Base-by-base conservation (phyloP, 2,888 invertebrate species). In the Philaethria dido region DNA sequence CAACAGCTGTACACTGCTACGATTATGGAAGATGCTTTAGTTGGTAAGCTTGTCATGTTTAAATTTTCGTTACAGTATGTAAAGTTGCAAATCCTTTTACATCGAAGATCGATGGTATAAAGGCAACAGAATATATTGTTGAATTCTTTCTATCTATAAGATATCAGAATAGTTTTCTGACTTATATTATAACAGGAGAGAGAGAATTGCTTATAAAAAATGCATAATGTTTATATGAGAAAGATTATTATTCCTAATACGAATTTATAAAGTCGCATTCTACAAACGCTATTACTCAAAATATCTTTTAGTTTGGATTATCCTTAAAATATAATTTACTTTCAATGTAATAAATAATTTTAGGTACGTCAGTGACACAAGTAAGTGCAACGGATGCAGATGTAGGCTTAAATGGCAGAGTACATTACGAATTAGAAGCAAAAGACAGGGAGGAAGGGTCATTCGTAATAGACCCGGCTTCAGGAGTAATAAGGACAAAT, bases 381-480 rank as follows among this genome's bases (percentile, higher is more conserved):
- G 95, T 97, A 3, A 94, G 95, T 2, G 98, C 98, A 0, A 95
- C 95, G 0, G 98, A 98, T 81, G 95, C 95, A 0, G 99, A 99
- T 82, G 95, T 95, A 0, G 97, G 98, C 0, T 92, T 97, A 0
- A 98, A 99, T 84, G 98, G 98, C 0, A 94, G 97, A 65, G 96
- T 99, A 5, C 95, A 95, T 63, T 98, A 98, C 84, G 94, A 95
- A 25, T 83, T 97, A 11, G 95, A 95, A 63, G 93, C 95, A 42
- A 95, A 94, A 66, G 96, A 96, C 78, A 86, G 94, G 0, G 98
- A 97, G 44, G 97, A 98, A 76, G 98, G 97, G 0, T 97, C 98
- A 0, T 99, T 99, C 84, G 96, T 96, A 0, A 96, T 99, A 16
- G 99, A 99, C 85, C 95, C 97, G 0, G 96, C 97, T 0, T 98